Percentiles rank a stretch among this genome's conserved stretches.
Evolutionary conservation across 2,888 invertebrate genomes (phyloP).

Genomic region (Sipha maydis): DNA sequence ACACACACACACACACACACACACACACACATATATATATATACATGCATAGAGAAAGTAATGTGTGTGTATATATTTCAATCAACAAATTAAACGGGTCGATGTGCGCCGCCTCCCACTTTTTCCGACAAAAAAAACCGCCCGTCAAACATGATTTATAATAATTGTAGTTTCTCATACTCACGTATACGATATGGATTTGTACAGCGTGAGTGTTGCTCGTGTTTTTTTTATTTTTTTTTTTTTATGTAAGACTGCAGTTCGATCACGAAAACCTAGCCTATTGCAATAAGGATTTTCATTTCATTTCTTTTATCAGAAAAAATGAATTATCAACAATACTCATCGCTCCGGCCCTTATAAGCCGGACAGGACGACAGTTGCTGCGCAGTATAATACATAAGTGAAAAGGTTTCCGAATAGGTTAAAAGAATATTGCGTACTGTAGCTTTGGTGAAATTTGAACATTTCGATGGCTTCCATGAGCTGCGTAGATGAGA

Average conservation of each 20-base stretch:
- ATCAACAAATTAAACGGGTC: conserved; percentile 61
- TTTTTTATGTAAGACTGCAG: no score
- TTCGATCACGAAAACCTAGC: no score
- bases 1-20: background rate
- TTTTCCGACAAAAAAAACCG: background rate
- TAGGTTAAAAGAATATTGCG: background rate
- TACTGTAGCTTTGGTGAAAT: background rate
- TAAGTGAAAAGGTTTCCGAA: background rate
- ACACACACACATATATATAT: background rate
- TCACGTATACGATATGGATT: background rate
- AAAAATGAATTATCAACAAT: no score
- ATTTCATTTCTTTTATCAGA: no score
- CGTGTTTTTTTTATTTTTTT: no score
- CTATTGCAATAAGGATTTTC: no score
- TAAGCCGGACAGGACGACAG: no score
- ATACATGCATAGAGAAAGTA: background rate
- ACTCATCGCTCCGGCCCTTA: no score
- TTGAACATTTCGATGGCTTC: conserved; percentile 16
- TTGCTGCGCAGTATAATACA: no score
- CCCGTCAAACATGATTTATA: conserved; percentile 54
- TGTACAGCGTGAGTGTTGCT: no score
- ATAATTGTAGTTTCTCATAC: conserved; percentile 15
- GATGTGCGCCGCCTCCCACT: conserved; percentile 7
- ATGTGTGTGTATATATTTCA: conserved; percentile 48
- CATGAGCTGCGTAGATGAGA: background rate